Conservation (phyloP, 2,797 vertebrate genomes). For the Coendou prehensilis region DNA sequence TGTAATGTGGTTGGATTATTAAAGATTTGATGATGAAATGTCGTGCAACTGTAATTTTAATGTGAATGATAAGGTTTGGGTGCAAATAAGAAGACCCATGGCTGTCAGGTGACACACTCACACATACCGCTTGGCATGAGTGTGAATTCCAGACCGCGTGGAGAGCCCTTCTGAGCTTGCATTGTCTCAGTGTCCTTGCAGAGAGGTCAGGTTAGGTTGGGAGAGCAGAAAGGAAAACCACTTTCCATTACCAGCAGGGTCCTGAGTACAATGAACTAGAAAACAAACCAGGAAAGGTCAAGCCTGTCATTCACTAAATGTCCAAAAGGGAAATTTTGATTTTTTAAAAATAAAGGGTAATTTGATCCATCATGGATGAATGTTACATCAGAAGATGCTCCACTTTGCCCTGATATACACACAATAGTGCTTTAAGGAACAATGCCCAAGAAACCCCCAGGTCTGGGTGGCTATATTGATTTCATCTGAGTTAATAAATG, state of each 20-base stretch:
- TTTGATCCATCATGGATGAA: conserved; percentile 78
- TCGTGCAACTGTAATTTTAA: not conserved
- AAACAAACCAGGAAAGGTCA: conserved; percentile 78
- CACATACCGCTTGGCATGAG: too few relatives aligned
- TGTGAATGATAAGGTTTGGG: not conserved
- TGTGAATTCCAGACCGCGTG: not conserved
- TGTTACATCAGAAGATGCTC: conserved; percentile 72
- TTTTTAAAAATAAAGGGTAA: conserved; percentile 84
- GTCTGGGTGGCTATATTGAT: conserved; percentile 76
- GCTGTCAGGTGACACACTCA: rapidly evolving
- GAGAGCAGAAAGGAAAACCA: conserved; percentile 37
- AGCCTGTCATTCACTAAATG: conserved; percentile 79
- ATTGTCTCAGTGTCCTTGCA: conserved; percentile 1
- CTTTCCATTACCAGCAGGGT: conserved; percentile 72
- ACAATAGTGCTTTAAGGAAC: conserved; percentile 77
- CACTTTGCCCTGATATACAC: conserved; percentile 58
- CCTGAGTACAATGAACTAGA: conserved; percentile 64
- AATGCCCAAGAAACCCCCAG: conserved; percentile 55
- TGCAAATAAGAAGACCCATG: not conserved
- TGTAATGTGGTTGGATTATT: rapidly evolving
- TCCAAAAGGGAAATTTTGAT: conserved; percentile 84
- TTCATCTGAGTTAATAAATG: conserved; percentile 75
- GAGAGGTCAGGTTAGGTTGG: conserved; percentile 73
- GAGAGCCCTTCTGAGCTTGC: conserved; percentile 38
- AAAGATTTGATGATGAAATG: not conserved